Percentiles rank a stretch among this genome's conserved stretches.
phyloP scores from a whole-genome alignment of 2,113 vertebrate species.

The Antennarius striatus region DNA sequence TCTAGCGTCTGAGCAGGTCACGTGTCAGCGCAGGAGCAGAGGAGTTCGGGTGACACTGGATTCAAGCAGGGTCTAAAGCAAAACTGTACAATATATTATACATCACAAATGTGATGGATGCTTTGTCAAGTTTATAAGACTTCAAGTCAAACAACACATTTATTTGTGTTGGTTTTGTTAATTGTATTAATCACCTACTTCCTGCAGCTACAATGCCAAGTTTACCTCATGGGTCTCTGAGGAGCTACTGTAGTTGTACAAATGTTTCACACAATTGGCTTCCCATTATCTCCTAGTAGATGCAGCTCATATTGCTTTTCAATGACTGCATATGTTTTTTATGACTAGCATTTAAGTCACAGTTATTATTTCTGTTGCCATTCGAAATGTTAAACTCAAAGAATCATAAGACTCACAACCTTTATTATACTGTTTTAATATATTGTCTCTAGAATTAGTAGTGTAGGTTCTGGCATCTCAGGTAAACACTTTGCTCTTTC shows the following conservation, averaged over 20 bases:
- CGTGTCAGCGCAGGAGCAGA: conserved; percentile 68
- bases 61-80: conserved; percentile 40
- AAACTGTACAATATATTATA: background rate
- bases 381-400: no score
- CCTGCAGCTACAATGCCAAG: background rate
- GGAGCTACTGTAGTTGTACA: background rate
- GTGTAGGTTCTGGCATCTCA: background rate
- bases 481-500: background rate
- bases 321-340: conserved; percentile 3
- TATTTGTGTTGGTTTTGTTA: no score
- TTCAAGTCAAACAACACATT: no score
- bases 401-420: no score
- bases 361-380: no score
- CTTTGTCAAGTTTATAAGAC: no score
- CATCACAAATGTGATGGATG: no score
- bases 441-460: background rate
- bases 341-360: background rate
- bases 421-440: background rate
- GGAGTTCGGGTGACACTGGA: conserved; percentile 61
- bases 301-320: background rate
- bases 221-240: background rate
- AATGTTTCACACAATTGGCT: background rate
- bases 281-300: background rate
- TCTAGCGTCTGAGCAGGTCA: conserved; percentile 60
- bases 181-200: background rate